Evolutionary conservation across 2,888 invertebrate genomes (phyloP).

Genomic region (Thalpophila matura): DNA sequence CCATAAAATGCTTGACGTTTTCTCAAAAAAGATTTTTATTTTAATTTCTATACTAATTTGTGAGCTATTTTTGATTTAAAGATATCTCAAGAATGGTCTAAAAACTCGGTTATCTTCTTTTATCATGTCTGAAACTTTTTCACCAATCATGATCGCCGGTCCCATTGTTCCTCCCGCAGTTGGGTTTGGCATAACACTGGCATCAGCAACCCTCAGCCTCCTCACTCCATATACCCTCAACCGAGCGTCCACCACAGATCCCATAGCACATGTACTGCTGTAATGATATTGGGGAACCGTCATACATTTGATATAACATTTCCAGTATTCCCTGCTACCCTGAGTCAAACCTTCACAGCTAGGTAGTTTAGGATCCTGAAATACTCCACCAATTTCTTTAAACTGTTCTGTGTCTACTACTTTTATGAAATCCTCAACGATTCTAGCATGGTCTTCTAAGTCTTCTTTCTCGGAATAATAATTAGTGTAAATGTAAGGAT

Average conservation of each 20-base stretch:
- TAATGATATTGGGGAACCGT: constrained; percentile 36
- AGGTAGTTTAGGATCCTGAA: constrained; percentile 35
- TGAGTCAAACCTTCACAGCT: constrained; percentile 13
- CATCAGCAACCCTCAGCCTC: constrained; percentile 65
- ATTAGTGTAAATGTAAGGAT: constrained; percentile 67
- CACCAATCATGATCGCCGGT: constrained; percentile 75
- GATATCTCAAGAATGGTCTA: background rate
- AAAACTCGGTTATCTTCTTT: constrained; percentile 47
- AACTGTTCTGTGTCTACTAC: constrained; percentile 42
- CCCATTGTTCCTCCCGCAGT: constrained; percentile 90
- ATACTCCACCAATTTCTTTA: constrained; percentile 35
- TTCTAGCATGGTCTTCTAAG: constrained; percentile 41
- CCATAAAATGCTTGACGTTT: too few species aligned
- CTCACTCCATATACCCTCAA: constrained; percentile 47
- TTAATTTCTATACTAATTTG: too few species aligned
- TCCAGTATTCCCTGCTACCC: constrained; percentile 43
- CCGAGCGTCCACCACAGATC: constrained; percentile 49
- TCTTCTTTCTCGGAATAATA: constrained; percentile 66
- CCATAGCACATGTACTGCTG: constrained; percentile 54
- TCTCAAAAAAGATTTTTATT: too few species aligned
- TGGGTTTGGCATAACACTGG: constrained; percentile 82
- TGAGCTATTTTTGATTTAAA: background rate
- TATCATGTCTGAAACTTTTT: constrained; percentile 62
- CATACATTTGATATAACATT: constrained; percentile 47
- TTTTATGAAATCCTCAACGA: constrained; percentile 44